Percentiles rank a stretch among this genome's conserved stretches.
These are phyloP conservation scores for Pedetes capensis DNA, from an alignment of 2,113 vertebrate species.

Conservation along the genomic window DNA sequence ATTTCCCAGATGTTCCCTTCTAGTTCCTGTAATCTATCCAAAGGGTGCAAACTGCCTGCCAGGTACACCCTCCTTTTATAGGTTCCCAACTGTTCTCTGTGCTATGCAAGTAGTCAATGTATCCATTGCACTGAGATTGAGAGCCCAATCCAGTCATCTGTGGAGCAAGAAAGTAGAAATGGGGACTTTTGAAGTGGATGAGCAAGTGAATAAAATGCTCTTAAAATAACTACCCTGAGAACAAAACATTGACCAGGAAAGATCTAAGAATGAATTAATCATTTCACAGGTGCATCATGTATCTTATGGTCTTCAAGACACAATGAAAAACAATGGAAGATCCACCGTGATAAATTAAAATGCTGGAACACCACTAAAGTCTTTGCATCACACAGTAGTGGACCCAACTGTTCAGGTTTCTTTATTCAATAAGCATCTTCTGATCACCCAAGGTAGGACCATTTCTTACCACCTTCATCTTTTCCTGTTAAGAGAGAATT, in stretches of 20 bases:
- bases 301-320: background rate
- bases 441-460: background rate
- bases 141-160: background rate
- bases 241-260: conserved; percentile 1
- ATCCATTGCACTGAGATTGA: background rate
- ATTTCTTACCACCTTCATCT: background rate
- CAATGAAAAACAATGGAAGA: background rate
- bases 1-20: background rate
- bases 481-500: background rate
- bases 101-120: background rate
- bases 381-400: background rate
- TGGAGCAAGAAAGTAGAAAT: background rate
- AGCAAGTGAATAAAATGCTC: background rate
- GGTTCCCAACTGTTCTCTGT: background rate
- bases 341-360: background rate
- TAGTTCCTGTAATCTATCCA: background rate
- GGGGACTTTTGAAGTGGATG: background rate
- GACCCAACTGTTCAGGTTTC: background rate
- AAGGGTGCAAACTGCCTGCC: background rate
- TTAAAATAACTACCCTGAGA: background rate
- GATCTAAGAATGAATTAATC: background rate
- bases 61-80: background rate
- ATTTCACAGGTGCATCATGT: background rate
- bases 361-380: background rate
- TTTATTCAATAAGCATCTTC: background rate